Base-by-base conservation (phyloP, 2,113 vertebrate species). In the Apodemus speciosus region DNA sequence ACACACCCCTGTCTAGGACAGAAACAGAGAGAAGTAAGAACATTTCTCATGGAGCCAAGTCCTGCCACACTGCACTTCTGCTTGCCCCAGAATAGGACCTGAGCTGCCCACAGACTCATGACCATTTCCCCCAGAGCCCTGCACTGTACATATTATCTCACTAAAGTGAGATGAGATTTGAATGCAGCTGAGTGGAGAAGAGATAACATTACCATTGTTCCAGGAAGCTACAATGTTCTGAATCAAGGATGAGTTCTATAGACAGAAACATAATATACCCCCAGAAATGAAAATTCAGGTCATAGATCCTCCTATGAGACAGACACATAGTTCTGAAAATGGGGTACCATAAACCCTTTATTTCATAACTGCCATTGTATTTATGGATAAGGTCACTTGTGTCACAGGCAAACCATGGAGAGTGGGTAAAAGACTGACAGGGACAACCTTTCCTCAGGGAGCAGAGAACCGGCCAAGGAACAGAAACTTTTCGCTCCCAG, bases 41-140 rank as follows among this genome's bases (percentile, higher is more conserved):
- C 43, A 18, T 20, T 35, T n/a, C 71, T 56, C 38, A 0, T 0
- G 2, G 2, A 46, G 14, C 18, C 23, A 5, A 66, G 32, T 20
- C 16, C 25, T 1, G 8, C 2, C 3, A 53, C 30, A 72, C 23
- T 38, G 18, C 0, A 3, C 30, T 56, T 46, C 0, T 15, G 9
- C 46, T 76, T 84, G 11, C 14, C 4, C 13, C 25, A 4, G 4
- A 23, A 4, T 35, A 20, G n/a, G n/a, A 20, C 23, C 2, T 1
- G 6, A 27, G 27, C 18, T 76, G 2, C 9, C 27, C 0, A 8
- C 7, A 2, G 20, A 30, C 8, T 62, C 60, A 32, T 0, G 0
- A 15, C 0, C 1, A 9, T 16, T 46, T 72, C 58, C 18, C 4
- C 18, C 6, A 9, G 0, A 69, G 46, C 9, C 38, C 56, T 38